phyloP scores from a whole-genome alignment of 2,113 vertebrate genomes.

The Trochalopteron elliotii region DNA sequence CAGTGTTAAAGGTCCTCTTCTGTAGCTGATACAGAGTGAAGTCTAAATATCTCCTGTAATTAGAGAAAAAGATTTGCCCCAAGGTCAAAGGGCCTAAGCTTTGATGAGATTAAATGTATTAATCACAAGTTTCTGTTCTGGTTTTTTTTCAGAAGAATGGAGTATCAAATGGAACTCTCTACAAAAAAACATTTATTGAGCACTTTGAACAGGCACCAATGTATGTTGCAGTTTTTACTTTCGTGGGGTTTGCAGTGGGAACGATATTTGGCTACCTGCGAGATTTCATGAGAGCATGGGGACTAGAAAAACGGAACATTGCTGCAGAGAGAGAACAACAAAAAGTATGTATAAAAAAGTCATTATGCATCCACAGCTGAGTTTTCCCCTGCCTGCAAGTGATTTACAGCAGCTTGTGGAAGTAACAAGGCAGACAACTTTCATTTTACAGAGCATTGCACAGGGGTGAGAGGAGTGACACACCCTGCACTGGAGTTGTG shows the following conservation, averaged over 20 bases:
- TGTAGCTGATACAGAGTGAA: background rate
- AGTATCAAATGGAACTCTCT: constrained; percentile 53
- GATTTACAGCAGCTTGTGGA: background rate
- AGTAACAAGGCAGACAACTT: background rate
- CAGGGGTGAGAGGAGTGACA: background rate
- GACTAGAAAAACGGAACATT: constrained; percentile 86
- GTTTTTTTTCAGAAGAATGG: constrained; percentile 80
- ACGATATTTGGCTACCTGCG: constrained; percentile 91
- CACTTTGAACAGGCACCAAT: constrained; percentile 89
- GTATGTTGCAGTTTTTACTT: constrained; percentile 88
- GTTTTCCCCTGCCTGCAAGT: background rate
- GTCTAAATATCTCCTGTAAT: background rate
- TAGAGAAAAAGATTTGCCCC: background rate
- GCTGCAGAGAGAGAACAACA: constrained; percentile 87
- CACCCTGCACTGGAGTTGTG: background rate
- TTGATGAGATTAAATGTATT: background rate
- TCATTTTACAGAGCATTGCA: background rate
- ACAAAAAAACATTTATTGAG: constrained; percentile 72
- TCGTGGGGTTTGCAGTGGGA: constrained; percentile 87
- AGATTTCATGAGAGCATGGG: constrained; percentile 89
- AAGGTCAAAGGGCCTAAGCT: background rate
- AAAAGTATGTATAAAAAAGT: constrained; percentile 79
- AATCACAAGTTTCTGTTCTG: constrained; percentile 53
- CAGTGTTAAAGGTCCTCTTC: background rate
- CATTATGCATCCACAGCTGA: background rate